phyloP scores from a whole-genome alignment of 2,888 invertebrate species.

The Eupithecia tripunctaria region DNA sequence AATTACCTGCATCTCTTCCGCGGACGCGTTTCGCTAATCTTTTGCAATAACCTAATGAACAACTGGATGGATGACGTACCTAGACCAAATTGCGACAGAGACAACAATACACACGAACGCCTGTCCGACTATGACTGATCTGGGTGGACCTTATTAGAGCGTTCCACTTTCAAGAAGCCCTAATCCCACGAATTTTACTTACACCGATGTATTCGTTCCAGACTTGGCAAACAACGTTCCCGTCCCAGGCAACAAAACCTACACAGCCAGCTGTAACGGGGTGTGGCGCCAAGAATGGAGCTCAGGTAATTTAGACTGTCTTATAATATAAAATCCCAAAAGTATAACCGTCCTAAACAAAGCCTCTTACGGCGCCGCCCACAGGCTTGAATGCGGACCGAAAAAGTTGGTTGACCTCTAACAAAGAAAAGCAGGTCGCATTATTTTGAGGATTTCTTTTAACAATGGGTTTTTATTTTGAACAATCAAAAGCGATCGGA shows the following conservation, averaged over 20 bases:
- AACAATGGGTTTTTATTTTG: background rate
- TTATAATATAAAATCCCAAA: conserved; percentile 14
- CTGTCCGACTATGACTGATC: no score
- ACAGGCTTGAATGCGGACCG: conserved; percentile 36
- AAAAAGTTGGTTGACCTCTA: conserved; percentile 43
- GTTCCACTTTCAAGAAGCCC: no score
- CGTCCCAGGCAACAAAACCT: conserved; percentile 49
- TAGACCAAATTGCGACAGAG: no score
- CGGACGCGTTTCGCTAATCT: no score
- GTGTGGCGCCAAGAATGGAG: conserved; percentile 92
- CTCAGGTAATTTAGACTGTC: conserved; percentile 72
- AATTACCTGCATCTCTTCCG: no score
- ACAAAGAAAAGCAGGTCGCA: conserved; percentile 36
- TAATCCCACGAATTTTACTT: no score
- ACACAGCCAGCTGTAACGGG: conserved; percentile 65
- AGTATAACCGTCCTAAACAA: conserved; percentile 27
- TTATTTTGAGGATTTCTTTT: conserved; percentile 28
- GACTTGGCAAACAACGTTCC: conserved; percentile 80
- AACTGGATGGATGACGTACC: no score
- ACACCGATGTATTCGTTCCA: conserved; percentile 42
- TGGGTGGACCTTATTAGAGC: no score
- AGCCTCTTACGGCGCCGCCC: conserved; percentile 39
- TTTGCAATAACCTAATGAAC: no score
- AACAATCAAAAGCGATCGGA: background rate
- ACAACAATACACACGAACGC: no score